Evolutionary conservation across 2,113 vertebrate species (phyloP).

Genomic region (Procavia capensis): DNA sequence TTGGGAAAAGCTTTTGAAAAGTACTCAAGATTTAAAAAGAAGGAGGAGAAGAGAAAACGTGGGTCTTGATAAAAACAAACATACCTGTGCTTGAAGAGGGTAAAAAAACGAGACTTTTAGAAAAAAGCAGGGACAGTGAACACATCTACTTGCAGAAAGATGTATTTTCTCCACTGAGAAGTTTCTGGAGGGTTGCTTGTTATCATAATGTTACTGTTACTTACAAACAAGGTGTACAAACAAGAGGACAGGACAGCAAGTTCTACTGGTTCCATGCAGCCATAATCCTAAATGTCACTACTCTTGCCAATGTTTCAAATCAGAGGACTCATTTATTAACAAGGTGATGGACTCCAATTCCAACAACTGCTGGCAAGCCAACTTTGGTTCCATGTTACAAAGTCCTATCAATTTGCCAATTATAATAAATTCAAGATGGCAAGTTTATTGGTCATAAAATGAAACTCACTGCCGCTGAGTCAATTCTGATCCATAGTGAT

Average conservation of each 20-base stretch:
- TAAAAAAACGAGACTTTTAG: not conserved
- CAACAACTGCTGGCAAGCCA: not conserved
- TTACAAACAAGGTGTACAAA: not conserved
- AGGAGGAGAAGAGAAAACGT: not conserved
- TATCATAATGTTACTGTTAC: not conserved
- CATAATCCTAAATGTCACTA: not conserved
- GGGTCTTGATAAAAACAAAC: not conserved
- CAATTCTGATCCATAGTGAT: too few relatives aligned
- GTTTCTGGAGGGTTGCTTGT: not conserved
- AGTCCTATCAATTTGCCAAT: not conserved
- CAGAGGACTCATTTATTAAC: not conserved
- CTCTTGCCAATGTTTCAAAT: not conserved
- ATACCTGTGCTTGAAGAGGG: not conserved
- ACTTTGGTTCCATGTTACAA: not conserved
- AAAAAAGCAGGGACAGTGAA: not conserved
- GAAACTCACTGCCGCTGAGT: too few relatives aligned
- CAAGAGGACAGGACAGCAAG: not conserved
- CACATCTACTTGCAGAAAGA: not conserved
- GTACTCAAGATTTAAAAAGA: not conserved
- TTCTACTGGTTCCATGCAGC: not conserved
- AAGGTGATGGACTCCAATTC: not conserved
- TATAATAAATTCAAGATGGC: not conserved
- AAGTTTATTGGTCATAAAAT: not conserved
- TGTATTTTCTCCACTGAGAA: not conserved
- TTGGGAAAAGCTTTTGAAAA: constrained; percentile 29